Percentiles rank a stretch among this genome's conserved stretches.
Conservation (phyloP, 1,140 invertebrate genomes). For the Neodiprion pinetum region DNA sequence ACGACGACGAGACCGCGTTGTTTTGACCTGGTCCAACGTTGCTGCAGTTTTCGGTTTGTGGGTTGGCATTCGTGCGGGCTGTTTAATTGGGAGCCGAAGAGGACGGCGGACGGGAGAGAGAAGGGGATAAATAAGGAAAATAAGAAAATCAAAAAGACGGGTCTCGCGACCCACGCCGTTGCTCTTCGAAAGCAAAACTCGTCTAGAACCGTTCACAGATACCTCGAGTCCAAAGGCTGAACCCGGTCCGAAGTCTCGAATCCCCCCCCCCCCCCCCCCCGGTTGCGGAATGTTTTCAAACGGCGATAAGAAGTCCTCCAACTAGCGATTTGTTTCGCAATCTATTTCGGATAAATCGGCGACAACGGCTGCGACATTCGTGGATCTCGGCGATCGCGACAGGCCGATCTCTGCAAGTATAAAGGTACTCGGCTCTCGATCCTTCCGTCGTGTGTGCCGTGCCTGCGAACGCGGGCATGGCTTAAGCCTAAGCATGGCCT, state of each 20-base stretch:
- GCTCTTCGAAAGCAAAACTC: neutral
- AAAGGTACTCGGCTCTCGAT: no score
- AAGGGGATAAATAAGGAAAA: neutral
- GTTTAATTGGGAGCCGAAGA: neutral
- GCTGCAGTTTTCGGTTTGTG: neutral
- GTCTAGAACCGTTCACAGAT: neutral
- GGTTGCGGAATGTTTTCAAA: neutral
- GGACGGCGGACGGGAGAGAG: neutral
- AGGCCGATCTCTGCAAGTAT: neutral
- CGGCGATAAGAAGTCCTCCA: neutral
- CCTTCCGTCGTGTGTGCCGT: no score
- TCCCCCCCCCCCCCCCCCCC: neutral
- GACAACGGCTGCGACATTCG: neutral
- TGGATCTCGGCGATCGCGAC: neutral
- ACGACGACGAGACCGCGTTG: no score
- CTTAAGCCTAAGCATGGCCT: no score
- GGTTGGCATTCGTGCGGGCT: slow-evolving; percentile 1
- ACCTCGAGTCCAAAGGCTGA: neutral
- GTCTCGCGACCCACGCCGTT: neutral
- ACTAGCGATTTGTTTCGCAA: neutral
- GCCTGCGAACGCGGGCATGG: no score
- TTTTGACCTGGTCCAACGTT: no score
- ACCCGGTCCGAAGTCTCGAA: no score
- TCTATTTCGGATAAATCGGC: neutral
- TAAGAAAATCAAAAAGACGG: neutral